phyloP scores from a whole-genome alignment of 2,797 vertebrate species.

The Oreochromis mossambicus region DNA sequence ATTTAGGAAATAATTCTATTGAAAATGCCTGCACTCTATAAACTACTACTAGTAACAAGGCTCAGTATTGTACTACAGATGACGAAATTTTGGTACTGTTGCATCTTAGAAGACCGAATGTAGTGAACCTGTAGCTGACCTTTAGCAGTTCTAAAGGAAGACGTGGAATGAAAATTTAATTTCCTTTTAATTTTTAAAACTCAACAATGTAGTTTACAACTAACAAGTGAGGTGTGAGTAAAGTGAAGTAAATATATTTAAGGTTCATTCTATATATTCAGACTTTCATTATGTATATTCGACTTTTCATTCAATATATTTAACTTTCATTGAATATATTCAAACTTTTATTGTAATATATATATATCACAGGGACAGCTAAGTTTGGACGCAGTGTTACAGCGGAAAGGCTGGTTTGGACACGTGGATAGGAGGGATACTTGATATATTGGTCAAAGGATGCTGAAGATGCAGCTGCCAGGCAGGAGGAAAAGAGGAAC shows the following conservation, averaged over 20 bases:
- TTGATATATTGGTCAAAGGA: not conserved
- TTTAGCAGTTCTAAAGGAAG: not conserved
- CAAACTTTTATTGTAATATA: no score
- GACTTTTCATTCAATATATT: not conserved
- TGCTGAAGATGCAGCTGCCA: not conserved
- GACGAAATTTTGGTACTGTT: not conserved
- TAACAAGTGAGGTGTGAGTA: not conserved
- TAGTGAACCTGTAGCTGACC: not conserved
- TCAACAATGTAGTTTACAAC: not conserved
- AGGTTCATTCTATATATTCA: not conserved
- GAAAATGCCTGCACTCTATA: not conserved
- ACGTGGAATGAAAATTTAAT: not conserved
- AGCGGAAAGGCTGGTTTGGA: not conserved
- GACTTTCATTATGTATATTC: not conserved
- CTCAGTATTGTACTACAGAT: not conserved
- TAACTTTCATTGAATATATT: not conserved
- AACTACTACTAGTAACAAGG: not conserved
- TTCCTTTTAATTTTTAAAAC: not conserved
- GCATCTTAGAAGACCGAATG: not conserved
- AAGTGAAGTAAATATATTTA: not conserved
- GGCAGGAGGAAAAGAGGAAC: not conserved
- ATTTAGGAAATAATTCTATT: not conserved
- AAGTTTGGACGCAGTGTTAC: not conserved
- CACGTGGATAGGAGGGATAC: not conserved
- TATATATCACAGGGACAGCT: not conserved